Conservation (phyloP, 2,113 vertebrate species). For the Xiphophorus hellerii region DNA sequence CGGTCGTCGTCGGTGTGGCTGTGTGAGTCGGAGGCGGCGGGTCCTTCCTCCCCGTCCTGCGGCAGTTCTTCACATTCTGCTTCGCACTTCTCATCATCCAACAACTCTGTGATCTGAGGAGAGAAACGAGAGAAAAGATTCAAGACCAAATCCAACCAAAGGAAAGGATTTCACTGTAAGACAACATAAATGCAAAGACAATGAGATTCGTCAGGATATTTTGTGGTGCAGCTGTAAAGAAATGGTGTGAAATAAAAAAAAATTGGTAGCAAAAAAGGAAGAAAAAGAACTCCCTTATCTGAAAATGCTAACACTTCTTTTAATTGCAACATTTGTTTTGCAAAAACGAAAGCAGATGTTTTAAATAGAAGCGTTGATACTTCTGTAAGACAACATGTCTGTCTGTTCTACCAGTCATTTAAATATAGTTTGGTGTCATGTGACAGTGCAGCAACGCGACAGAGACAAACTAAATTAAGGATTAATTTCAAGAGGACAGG, state of each 20-base stretch:
- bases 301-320: background rate
- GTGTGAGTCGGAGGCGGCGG: conserved; percentile 64
- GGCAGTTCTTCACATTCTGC: conserved; percentile 91
- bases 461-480: background rate
- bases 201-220: background rate
- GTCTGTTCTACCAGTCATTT: conserved; percentile 26
- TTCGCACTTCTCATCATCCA: conserved; percentile 94
- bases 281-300: no score
- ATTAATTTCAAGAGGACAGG: conserved; percentile 7
- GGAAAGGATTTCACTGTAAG: background rate
- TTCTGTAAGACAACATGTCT: conserved; percentile 2
- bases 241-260: background rate
- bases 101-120: conserved; percentile 91
- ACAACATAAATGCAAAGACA: background rate
- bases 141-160: background rate
- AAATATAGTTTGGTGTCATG: conserved; percentile 42
- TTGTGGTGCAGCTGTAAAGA: background rate
- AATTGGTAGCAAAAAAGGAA: no score
- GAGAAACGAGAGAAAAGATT: conserved; percentile 1
- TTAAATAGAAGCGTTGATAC: background rate
- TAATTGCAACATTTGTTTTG: background rate
- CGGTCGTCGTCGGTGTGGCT: conserved; percentile 71
- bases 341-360: background rate
- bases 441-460: conserved; percentile 12
- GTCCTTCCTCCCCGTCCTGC: conserved; percentile 87